Base-by-base conservation (phyloP, 30 jellyfish, hydroid and myxozoan genomes). In the Aurelia coerulea region DNA sequence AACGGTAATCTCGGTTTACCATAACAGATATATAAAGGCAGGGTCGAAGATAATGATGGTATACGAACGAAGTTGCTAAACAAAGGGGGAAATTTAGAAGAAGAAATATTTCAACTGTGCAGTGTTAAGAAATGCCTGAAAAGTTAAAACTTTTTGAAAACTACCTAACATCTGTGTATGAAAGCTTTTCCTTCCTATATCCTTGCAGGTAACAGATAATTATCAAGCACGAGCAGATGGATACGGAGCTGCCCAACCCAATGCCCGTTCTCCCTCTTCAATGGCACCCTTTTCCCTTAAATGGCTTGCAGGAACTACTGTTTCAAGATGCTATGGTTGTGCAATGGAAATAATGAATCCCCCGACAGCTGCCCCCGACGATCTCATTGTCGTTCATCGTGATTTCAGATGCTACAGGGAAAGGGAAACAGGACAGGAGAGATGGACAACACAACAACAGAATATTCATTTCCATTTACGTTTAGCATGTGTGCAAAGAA, bases 321-420 rank as follows among this genome's bases (percentile, higher is more conserved):
- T 67, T 31, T 67, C 78, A 46, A 46, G 56, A 33, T 67, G 78
- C 78, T 67, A 67, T 67, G 78, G 78, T 23, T 67, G 78, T 33
- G 42, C 60, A 16, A 17, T 19, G 18, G 51, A 17, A n/a, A 67
- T 67, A 19, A 35, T 6, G 31, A 67, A 67, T 33, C 78, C 78
- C 17, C 78, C 78, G 5, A 17, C 18, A 23, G 35, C 10, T 67
- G 51, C n/a, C 18, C 50, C 78, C 8, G 78, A 67, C 78, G 78
- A 67, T 35, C 16, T 67, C 23, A 8, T 67, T 31, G 13, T 33
- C 18, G 78, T 67, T 67, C 51, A 67, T 67, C 78, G 78, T 5
- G 54, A 67, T 35, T n/a, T 15, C 42, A 31, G 78, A 60, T 10
- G 70, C 33, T 60, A 60, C 31, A 60, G 70, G 9, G 70, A 60